These are phyloP conservation scores for Parnassius apollo DNA, from an alignment of 2,888 invertebrate genomes.

Conservation along the genomic window DNA sequence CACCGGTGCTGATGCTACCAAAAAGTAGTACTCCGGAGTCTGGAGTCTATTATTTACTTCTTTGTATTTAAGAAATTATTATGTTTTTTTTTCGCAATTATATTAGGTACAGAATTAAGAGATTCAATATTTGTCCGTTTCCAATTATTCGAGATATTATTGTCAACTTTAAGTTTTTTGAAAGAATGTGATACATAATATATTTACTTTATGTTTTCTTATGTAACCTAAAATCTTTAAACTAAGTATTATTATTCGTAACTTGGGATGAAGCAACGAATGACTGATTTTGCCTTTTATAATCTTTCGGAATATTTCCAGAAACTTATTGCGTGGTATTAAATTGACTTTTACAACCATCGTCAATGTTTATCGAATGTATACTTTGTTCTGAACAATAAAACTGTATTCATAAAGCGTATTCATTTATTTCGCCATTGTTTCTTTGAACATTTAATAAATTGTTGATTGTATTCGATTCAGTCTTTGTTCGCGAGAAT, in stretches of 20 bases:
- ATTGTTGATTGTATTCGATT: constrained; percentile 4
- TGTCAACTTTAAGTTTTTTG: too few relatives aligned
- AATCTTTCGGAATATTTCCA: constrained; percentile 1
- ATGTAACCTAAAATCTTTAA: too few relatives aligned
- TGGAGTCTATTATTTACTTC: too few relatives aligned
- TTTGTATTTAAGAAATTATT: too few relatives aligned
- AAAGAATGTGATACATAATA: too few relatives aligned
- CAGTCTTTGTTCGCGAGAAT: constrained; percentile 20
- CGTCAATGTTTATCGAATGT: neutral
- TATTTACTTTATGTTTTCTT: too few relatives aligned
- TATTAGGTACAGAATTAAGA: too few relatives aligned
- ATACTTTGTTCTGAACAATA: constrained; percentile 9
- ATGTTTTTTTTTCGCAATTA: too few relatives aligned
- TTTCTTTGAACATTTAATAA: constrained; percentile 5
- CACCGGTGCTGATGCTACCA: constrained; percentile 41
- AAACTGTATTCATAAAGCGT: constrained; percentile 12
- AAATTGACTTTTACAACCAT: neutral
- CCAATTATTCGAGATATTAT: too few relatives aligned
- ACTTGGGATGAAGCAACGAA: neutral
- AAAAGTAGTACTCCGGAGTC: constrained; percentile 46
- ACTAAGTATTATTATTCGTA: too few relatives aligned
- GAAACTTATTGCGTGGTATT: constrained; percentile 1
- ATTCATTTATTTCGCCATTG: constrained; percentile 8
- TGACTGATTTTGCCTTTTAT: constrained; percentile 22
- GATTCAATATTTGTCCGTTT: too few relatives aligned